Evolutionary conservation across 1,140 invertebrate genomes (phyloP).

Genomic region (Anagrus nilaparvatae): DNA sequence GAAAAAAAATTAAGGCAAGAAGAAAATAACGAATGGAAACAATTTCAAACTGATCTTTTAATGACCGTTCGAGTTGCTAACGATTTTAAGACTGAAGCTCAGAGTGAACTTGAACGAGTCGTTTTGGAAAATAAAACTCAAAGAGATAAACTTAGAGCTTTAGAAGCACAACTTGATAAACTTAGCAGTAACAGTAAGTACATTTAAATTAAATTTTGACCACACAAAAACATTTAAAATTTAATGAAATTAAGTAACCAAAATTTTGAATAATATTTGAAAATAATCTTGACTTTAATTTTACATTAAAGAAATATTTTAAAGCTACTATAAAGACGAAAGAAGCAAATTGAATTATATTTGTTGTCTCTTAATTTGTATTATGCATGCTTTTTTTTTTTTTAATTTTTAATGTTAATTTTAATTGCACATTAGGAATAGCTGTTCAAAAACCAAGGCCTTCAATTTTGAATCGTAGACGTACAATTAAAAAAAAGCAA

Average conservation of each 20-base stretch:
- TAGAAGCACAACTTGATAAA: constrained; percentile 74
- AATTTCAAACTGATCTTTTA: constrained; percentile 85
- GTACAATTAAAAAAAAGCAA: constrained; percentile 27
- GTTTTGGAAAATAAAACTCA: constrained; percentile 72
- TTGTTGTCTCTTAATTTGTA: too few species aligned
- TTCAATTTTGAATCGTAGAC: constrained; percentile 30
- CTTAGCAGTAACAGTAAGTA: constrained; percentile 52
- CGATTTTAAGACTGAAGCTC: constrained; percentile 84
- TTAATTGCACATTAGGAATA: constrained; percentile 22
- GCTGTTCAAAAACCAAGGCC: constrained; percentile 18
- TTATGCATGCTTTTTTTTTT: too few species aligned
- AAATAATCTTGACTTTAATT: too few species aligned
- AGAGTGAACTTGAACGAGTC: constrained; percentile 70
- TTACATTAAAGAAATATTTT: too few species aligned
- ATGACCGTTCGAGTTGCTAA: constrained; percentile 90
- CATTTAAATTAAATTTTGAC: too few species aligned
- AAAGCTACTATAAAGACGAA: too few species aligned
- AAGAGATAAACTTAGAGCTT: constrained; percentile 60
- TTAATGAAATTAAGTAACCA: too few species aligned
- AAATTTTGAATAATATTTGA: too few species aligned
- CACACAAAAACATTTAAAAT: too few species aligned
- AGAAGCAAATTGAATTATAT: too few species aligned
- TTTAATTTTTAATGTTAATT: constrained; percentile 18
- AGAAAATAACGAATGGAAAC: constrained; percentile 79
- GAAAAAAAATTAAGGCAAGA: constrained; percentile 47